A percentile compares a stretch with the other conserved stretches of the same genome.
Conservation (phyloP, 1,140 invertebrate genomes). For the Atta cephalotes region DNA sequence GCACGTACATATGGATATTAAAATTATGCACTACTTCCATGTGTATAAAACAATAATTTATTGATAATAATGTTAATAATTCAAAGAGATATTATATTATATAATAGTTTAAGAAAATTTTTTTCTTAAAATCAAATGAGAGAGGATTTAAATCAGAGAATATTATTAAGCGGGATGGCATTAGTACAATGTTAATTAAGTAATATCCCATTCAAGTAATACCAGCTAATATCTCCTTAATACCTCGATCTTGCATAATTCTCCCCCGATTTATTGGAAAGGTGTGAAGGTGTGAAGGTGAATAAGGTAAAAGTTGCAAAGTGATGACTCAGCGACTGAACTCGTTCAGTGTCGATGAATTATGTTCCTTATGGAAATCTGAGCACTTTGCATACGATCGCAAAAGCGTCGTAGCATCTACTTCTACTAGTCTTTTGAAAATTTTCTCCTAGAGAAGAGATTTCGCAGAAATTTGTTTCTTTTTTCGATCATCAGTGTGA, state of each 20-base stretch:
- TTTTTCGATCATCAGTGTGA: background rate
- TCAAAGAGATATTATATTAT: background rate
- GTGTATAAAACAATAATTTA: background rate
- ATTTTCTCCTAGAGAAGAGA: background rate
- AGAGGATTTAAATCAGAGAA: background rate
- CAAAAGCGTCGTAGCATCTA: background rate
- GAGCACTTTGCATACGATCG: constrained; percentile 26
- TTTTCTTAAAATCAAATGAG: constrained; percentile 15
- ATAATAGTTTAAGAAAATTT: background rate
- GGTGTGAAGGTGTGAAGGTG: constrained; percentile 8
- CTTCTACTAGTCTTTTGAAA: background rate
- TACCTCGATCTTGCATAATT: constrained; percentile 13
- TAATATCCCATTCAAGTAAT: constrained; percentile 26
- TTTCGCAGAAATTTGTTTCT: background rate
- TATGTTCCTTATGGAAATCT: constrained; percentile 44
- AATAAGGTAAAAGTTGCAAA: constrained; percentile 35
- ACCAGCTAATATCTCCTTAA: constrained; percentile 16
- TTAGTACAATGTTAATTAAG: constrained; percentile 34
- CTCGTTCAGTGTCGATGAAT: constrained; percentile 33
- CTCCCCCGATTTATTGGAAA: constrained; percentile 7
- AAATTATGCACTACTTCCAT: background rate
- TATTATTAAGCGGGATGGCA: constrained; percentile 13
- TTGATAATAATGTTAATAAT: background rate
- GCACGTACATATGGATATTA: background rate
- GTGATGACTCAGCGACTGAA: constrained; percentile 36